phyloP scores from a whole-genome alignment of 1,140 invertebrate genomes.

The Rhizoglyphus robini region DNA sequence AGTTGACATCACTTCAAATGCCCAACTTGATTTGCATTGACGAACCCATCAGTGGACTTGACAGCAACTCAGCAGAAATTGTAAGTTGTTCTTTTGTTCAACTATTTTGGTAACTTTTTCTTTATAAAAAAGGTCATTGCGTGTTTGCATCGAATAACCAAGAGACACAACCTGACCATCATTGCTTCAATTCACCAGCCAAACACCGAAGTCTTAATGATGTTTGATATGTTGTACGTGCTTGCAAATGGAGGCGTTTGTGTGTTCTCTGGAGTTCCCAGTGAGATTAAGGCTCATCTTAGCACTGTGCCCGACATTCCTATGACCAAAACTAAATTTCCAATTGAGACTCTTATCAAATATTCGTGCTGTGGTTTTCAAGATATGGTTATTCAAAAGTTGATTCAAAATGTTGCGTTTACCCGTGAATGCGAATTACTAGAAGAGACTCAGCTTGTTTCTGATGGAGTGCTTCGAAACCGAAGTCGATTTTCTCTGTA shows the following conservation, averaged over 20 bases:
- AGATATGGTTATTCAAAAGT: background rate
- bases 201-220: background rate
- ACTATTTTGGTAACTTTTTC: background rate
- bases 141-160: background rate
- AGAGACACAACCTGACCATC: background rate
- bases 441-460: background rate
- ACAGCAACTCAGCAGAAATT: conserved; percentile 26
- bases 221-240: conserved; percentile 11
- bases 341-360: conserved; percentile 7
- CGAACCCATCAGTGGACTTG: conserved; percentile 37
- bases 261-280: background rate
- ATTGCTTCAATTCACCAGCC: conserved; percentile 11
- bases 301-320: background rate
- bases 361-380: background rate
- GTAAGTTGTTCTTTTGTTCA: background rate
- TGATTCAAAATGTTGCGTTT: background rate
- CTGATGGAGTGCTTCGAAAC: background rate
- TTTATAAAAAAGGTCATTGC: conserved; percentile 7
- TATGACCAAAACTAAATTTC: background rate
- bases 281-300: background rate
- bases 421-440: background rate
- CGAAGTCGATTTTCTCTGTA: background rate
- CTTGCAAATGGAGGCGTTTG: conserved; percentile 10
- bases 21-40: conserved; percentile 26
- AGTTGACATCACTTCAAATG: conserved; percentile 45